Percentiles rank a stretch among this genome's conserved stretches.
phyloP scores from a whole-genome alignment of 2,113 vertebrate species.

The Anas platyrhynchos region DNA sequence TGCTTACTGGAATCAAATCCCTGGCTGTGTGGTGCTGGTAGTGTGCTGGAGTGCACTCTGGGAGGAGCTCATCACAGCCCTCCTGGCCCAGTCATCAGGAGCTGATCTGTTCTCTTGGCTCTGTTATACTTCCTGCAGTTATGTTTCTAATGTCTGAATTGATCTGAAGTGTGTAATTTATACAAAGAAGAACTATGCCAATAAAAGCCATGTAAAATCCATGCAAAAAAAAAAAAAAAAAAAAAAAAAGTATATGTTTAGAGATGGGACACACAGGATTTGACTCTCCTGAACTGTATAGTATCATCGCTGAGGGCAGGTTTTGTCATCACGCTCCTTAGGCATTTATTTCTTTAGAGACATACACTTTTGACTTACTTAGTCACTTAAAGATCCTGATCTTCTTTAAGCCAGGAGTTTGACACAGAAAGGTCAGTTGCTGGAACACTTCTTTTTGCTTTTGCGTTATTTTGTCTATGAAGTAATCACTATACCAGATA shows the following conservation, averaged over 20 bases:
- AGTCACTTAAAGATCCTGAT: background rate
- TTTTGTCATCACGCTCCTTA: background rate
- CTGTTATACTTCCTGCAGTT: background rate
- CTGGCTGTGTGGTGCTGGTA: background rate
- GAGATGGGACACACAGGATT: background rate
- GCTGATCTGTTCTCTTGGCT: background rate
- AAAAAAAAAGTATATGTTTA: background rate
- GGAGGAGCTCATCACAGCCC: background rate
- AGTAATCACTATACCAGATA: background rate
- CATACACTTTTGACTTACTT: conserved; percentile 12
- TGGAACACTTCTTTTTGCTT: conserved; percentile 8
- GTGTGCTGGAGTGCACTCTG: background rate
- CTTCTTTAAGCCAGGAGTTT: background rate
- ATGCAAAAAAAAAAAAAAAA: background rate
- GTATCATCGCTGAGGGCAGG: background rate
- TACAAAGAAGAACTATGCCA: background rate
- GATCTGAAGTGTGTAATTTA: background rate
- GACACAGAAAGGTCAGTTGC: background rate
- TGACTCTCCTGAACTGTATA: background rate
- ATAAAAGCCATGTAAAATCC: conserved; percentile 1
- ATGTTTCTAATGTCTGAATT: background rate
- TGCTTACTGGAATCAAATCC: background rate
- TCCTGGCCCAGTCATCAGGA: background rate
- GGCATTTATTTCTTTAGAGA: background rate
- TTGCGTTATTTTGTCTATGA: background rate